A percentile compares a stretch with the other conserved stretches of the same genome.
These are phyloP conservation scores for Catharus bicknelli DNA, from an alignment of 2,113 vertebrate genomes.

Conservation along the genomic window DNA sequence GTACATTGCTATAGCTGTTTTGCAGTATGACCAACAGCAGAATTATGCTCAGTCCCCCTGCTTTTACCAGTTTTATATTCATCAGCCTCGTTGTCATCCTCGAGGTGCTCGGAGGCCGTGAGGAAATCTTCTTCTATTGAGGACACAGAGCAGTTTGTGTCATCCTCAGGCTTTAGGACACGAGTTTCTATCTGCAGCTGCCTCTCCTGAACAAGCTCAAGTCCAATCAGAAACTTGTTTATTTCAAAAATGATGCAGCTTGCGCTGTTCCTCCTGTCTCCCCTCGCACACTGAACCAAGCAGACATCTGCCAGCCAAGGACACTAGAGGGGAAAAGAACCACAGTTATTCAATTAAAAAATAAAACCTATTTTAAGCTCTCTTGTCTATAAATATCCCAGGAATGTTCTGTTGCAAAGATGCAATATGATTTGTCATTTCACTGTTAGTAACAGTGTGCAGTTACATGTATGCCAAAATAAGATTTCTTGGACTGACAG, in stretches of 20 bases:
- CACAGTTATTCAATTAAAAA: conserved; percentile 42
- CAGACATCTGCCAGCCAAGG: conserved; percentile 87
- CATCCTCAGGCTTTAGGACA: conserved; percentile 84
- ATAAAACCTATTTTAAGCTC: background rate
- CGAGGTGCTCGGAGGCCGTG: conserved; percentile 92
- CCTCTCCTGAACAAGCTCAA: conserved; percentile 87
- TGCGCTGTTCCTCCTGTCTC: conserved; percentile 73
- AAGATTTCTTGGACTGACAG: background rate
- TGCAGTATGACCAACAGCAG: background rate
- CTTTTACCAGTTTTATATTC: conserved; percentile 83
- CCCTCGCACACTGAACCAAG: conserved; percentile 85
- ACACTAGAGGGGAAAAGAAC: conserved; percentile 68
- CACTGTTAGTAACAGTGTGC: background rate
- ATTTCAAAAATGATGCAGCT: conserved; percentile 90
- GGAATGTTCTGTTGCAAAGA: background rate
- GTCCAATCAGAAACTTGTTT: conserved; percentile 93
- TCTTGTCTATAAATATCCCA: background rate
- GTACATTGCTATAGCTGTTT: background rate
- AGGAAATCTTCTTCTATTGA: conserved; percentile 97
- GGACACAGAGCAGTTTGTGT: conserved; percentile 93
- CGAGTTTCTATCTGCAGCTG: conserved; percentile 74
- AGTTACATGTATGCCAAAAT: background rate
- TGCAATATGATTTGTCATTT: background rate
- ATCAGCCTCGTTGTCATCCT: conserved; percentile 90
- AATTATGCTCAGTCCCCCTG: background rate